Base-by-base conservation (phyloP, 2,797 vertebrate genomes). In the Onychomys leucogaster region DNA sequence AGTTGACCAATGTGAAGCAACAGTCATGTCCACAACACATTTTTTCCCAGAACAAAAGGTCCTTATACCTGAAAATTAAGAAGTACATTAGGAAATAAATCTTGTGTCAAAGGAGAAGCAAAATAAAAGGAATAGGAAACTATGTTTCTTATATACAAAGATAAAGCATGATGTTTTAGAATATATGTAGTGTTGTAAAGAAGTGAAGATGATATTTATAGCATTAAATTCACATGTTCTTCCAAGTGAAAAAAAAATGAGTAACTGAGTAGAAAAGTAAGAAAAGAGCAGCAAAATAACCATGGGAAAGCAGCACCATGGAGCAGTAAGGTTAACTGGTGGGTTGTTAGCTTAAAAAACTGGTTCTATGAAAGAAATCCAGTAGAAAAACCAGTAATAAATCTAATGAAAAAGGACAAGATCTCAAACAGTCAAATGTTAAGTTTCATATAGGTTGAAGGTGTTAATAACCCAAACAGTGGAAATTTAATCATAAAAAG, bases 401-500 rank as follows among this genome's bases (percentile, higher is more conserved):
- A 78, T 57, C 55, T 61, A 82, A 78, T 80, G 4, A 88, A 34
- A 85, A 84, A 37, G 25, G 23, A 37, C 75, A 14, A 77, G 80
- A 82, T 41, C 17, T 65, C 37, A 91, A 65, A 75, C 92, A 61
- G 46, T 95, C 6, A 41, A 57, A 78, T 78, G 73, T 73, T 94
- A 90, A 43, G 34, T 92, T 94, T 52, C 0, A 10, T 65, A 63
- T 90, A 25, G 14, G 6, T 55, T 65, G 4, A 67, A 75, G 71
- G 43, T 1, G n/a, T 27, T 46, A 94, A 92, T 89, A 37, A 87
- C 61, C 4, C 82, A 49, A 80, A 57, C 37, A 57, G 87, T 80
- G 61, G 82, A 81, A 81, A 88, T 92, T 93, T 85, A 97, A 85
- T 65, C 67, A 19, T 76, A 80, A 81, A 32, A 46, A 77, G 49